Base-by-base conservation (phyloP, 2,113 vertebrate genomes). In the Trematomus loennbergii region DNA sequence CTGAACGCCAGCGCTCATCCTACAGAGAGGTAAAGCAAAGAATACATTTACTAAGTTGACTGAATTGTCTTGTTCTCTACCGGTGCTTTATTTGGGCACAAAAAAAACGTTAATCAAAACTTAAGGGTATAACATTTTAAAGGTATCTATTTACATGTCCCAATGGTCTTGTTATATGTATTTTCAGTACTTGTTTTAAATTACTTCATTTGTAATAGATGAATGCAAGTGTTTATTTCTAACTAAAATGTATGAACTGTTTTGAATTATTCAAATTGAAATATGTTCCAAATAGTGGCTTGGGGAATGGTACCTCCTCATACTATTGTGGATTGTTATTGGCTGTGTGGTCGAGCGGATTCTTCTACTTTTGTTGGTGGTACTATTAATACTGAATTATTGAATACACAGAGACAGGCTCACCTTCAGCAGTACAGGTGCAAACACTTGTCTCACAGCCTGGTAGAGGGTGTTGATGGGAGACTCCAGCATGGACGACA, bases 401-500 rank as follows among this genome's bases (percentile, higher is more conserved):
- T 61, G 1, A 18, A 12, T 60, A 17, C 46, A 48, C n/a, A 55
- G 18, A 18, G 0, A 49, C 5, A 46, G 5, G 45, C 86, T 89
- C 58, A 98, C 98, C 96, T 98, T 97, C 67, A 98, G 89, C 54
- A 99, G 91, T 3, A 97, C 89, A 2, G 98, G 98, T 9, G 96
- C 96, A 94, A 98, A 99, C 85, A 99, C 95, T 50, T 97, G 97
- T 61, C 93, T 93, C 16, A 99, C 94, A 50, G 97, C 96, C 92
- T 98, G 98, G 83, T 99, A 99, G 85, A 99, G 96, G 2, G 96
- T 97, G 90, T 92, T 96, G 76, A 99, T 94, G 62, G 98, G 98
- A 67, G 98, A 99, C 72, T 99, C 97, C 61, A 98, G 79, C 97
- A 99, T 97, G 62, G 98, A 99, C 1, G 98, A 99, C 50, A 99